These are phyloP conservation scores for Lucilia sericata DNA, from an alignment of 1,140 invertebrate species.

Conservation along the genomic window DNA sequence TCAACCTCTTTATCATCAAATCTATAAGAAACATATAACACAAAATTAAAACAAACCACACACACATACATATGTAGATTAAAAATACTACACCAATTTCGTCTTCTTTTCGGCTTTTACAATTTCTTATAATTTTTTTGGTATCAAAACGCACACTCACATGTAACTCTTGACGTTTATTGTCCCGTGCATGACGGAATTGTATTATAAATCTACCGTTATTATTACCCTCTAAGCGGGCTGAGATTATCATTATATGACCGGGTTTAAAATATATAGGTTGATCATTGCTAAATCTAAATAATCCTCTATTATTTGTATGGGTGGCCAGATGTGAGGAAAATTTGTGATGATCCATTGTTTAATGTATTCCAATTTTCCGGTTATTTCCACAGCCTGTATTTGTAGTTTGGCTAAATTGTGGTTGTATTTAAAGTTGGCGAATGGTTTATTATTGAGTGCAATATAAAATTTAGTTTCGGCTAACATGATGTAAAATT, in stretches of 20 bases:
- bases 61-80: neutral
- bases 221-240: neutral
- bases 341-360: constrained; percentile 38
- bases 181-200: neutral
- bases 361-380: neutral
- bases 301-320: neutral
- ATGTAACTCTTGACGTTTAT: constrained; percentile 1
- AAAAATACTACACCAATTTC: neutral
- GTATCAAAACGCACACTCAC: constrained; percentile 26
- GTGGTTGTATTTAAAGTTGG: neutral
- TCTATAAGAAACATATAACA: neutral
- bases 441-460: neutral
- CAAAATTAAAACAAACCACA: neutral
- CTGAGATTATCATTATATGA: neutral
- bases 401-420: neutral
- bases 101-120: neutral
- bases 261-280: neutral
- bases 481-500: neutral
- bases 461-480: constrained; percentile 21
- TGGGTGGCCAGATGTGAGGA: neutral
- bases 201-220: constrained; percentile 9
- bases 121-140: neutral
- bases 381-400: neutral
- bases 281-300: constrained; percentile 19
- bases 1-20: neutral